phyloP scores from a whole-genome alignment of 2,888 invertebrate genomes.

The Andricus quercusramuli region DNA sequence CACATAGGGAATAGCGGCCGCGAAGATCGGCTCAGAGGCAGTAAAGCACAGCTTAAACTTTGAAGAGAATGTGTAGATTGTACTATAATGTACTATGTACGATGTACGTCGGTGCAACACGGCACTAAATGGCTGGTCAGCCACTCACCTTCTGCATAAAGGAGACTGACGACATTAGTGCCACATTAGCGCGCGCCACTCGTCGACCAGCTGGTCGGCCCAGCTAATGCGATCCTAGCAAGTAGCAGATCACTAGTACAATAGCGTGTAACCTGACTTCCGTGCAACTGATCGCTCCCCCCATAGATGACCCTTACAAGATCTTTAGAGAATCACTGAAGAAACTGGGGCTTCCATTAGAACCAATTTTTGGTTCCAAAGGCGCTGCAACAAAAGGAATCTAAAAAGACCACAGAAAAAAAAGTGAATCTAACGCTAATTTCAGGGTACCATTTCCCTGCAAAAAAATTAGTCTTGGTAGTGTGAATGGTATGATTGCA shows the following conservation, averaged over 20 bases:
- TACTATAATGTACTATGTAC: slow-evolving; percentile 56
- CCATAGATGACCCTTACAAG: neutral
- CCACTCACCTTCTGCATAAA: slow-evolving; percentile 55
- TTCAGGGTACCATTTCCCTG: too few species aligned
- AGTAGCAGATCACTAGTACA: slow-evolving; percentile 64
- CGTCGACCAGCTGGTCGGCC: slow-evolving; percentile 73
- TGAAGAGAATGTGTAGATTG: slow-evolving; percentile 53
- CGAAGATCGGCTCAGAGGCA: slow-evolving; percentile 51
- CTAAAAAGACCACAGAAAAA: too few species aligned
- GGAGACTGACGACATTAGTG: slow-evolving; percentile 72
- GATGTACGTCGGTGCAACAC: slow-evolving; percentile 38
- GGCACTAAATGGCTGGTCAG: slow-evolving; percentile 50
- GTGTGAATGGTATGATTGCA: too few species aligned
- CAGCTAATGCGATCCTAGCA: slow-evolving; percentile 70
- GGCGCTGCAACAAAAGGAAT: too few species aligned
- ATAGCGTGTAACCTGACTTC: slow-evolving; percentile 8
- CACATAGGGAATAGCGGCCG: slow-evolving; percentile 46
- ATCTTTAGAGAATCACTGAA: neutral
- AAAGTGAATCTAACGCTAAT: too few species aligned
- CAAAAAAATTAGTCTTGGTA: too few species aligned
- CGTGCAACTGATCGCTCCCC: slow-evolving; percentile 24
- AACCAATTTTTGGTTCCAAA: too few species aligned
- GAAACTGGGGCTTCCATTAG: too few species aligned
- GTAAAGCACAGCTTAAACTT: slow-evolving; percentile 46
- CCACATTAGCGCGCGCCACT: slow-evolving; percentile 72